Percentiles rank a stretch among this genome's conserved stretches.
Evolutionary conservation across 2,888 invertebrate species (phyloP).

Genomic region (Bombylius discolor): DNA sequence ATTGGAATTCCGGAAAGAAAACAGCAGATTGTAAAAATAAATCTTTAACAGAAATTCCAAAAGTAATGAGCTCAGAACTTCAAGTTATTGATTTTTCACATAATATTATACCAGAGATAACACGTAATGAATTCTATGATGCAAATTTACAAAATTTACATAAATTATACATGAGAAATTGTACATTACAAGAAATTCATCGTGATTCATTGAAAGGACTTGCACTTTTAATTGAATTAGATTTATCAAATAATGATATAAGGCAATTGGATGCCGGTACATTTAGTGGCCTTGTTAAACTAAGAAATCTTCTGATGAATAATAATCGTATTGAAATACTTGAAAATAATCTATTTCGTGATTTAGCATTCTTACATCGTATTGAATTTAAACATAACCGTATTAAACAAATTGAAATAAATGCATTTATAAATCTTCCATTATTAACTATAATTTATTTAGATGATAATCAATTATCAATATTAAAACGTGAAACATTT

Average conservation of each 20-base stretch:
- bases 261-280: constrained; percentile 51
- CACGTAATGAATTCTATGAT: constrained; percentile 52
- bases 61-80: constrained; percentile 55
- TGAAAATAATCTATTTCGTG: constrained; percentile 61
- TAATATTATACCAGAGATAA: constrained; percentile 53
- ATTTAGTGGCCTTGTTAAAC: constrained; percentile 55
- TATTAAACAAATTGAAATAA: constrained; percentile 52
- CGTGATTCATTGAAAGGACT: constrained; percentile 63
- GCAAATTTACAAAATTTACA: constrained; percentile 67
- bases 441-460: constrained; percentile 55
- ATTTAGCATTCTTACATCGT: constrained; percentile 58
- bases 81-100: constrained; percentile 59
- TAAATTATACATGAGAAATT: constrained; percentile 61
- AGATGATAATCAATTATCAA: constrained; percentile 59
- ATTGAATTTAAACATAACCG: constrained; percentile 66
- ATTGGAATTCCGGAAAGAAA: constrained; percentile 75
- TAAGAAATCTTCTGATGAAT: constrained; percentile 59
- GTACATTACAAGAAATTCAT: constrained; percentile 58
- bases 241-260: constrained; percentile 63
- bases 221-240: constrained; percentile 66
- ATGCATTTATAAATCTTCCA: constrained; percentile 57
- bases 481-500: constrained; percentile 51
- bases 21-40: constrained; percentile 64
- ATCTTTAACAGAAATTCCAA: constrained; percentile 56
- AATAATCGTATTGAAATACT: constrained; percentile 61